Percentiles rank a stretch among this genome's conserved stretches.
Conservation (phyloP, 2,888 invertebrate species). For the Aspidapion aeneum region DNA sequence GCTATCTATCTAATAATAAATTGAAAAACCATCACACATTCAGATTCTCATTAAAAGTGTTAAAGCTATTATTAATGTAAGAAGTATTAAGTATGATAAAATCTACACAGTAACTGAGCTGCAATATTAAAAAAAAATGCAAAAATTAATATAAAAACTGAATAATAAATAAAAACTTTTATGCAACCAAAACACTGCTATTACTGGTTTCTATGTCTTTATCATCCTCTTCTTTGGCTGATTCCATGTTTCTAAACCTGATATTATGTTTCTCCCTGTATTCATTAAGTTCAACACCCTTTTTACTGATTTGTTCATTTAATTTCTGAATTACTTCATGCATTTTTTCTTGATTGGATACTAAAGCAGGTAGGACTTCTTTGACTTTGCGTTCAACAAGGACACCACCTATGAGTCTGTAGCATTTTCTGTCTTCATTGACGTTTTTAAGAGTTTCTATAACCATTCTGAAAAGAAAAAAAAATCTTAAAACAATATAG, state of each 20-base stretch:
- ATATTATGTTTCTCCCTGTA: slow-evolving; percentile 91
- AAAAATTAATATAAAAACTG: too few species aligned
- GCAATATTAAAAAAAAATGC: too few species aligned
- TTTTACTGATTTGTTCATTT: slow-evolving; percentile 77
- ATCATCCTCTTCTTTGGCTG: slow-evolving; percentile 51
- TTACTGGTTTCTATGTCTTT: slow-evolving; percentile 35
- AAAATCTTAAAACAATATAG: slow-evolving; percentile 1
- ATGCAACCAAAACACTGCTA: slow-evolving; percentile 48
- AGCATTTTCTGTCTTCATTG: slow-evolving; percentile 83
- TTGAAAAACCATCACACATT: too few species aligned
- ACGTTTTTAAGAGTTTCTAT: slow-evolving; percentile 88
- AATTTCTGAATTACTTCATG: slow-evolving; percentile 74
- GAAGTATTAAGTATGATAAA: too few species aligned
- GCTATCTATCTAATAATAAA: too few species aligned
- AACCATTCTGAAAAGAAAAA: slow-evolving; percentile 70
- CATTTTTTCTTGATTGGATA: slow-evolving; percentile 76
- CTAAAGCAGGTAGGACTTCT: slow-evolving; percentile 83
- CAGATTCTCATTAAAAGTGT: too few species aligned
- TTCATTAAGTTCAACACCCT: slow-evolving; percentile 87
- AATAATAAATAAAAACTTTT: slow-evolving; percentile 25
- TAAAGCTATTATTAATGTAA: too few species aligned
- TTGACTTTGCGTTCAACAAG: slow-evolving; percentile 89
- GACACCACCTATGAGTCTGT: slow-evolving; percentile 90
- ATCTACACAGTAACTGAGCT: too few species aligned
- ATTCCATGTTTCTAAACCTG: slow-evolving; percentile 63